Evolutionary conservation across 2,888 invertebrate species (phyloP), one percentile per base, ranked within the genome.

Genomic region (Conchocele bisecta): DNA sequence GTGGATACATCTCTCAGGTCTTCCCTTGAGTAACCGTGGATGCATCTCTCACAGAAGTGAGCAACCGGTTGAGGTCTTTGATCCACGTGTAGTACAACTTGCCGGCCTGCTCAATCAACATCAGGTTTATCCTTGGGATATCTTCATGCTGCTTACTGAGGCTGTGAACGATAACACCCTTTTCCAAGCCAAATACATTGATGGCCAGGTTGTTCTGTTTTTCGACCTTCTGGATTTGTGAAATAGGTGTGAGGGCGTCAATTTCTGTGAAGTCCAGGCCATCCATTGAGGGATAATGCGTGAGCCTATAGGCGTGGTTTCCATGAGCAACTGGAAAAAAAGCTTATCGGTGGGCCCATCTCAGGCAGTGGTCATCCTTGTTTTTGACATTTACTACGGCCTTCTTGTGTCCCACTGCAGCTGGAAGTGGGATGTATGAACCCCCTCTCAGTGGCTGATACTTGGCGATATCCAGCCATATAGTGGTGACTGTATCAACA

Each of bases 21-120:
- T 56, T 56, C 54, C 44, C 7, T 17, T 42, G 42, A 17, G 42
- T n/a, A n/a, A n/a, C 42, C 42, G 17, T 22, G n/a, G 11, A 13
- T 35, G 13, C 37, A 11, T 35, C 11, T 35, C 24, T 41, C 4
- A 15, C 26, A 17, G n/a, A 31, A 29, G 44, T 44, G 26, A 65
- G 35, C 4, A 17, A 39, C 37, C 15, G 37, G 9, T 53, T 50
- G 22, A 67, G 51, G 60, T 50, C 33, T 24, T 60, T 61, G 37
- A 67, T 60, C 67, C 67, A 67, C 28, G 60, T 50, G 59, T 67
- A 60, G 53, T 67, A 60, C 48, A 46, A 59, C 20, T 26, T 63
- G 24, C 48, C 68, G 3, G 26, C 68, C 53, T 63, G 53, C 46
- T 68, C 61, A 24, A 60, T 39, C 39, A 67, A 20, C 28, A 66